Base-by-base conservation (phyloP, 92 coral and sea anemone genomes). In the Diadumene lineata region DNA sequence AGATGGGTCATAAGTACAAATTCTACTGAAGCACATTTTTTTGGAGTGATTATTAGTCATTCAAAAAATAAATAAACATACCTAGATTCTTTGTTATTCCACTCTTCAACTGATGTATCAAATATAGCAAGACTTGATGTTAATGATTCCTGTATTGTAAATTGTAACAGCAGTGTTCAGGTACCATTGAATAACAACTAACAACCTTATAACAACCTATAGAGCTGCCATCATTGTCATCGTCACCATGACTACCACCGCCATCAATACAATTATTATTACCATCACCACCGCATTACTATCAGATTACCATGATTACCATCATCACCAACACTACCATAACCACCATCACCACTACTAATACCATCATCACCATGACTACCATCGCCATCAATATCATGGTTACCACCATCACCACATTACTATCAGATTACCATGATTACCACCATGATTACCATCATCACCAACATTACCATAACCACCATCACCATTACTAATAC, bases 91-190 rank as follows among this genome's bases (percentile, higher is more conserved):
- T 63, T 78, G 21, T 22, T 25, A 31, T 22, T 21, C 53, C 60
- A 60, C 51, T 75, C 87, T 51, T 69, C 68, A 11, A 68, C 22
- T n/a, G 60, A 58, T 28, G 68, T 61, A 56, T 87, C 76, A 68
- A 67, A 87, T 0, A 51, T 53, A 56, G 78, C 68, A 43, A 82
- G 85, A 32, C 68, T 78, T 16, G 50, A 27, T 4, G 79, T 34
- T 64, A 87, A 62, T 8, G 70, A 27, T 34, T 83, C 79, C 88
- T 87, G 66, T 23, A 78, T 16, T n/a, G n/a, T n/a, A n/a, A n/a
- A n/a, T n/a, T n/a, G n/a, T n/a, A n/a, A n/a, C n/a, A n/a, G n/a
- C n/a, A n/a, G n/a, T n/a, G n/a, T n/a, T n/a, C n/a, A n/a, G n/a
- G n/a, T n/a, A n/a, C n/a, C n/a, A n/a, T n/a, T n/a, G n/a, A n/a